These are phyloP conservation scores for Ectropis crepuscularia DNA, from an alignment of 2,888 invertebrate genomes.

Conservation along the genomic window DNA sequence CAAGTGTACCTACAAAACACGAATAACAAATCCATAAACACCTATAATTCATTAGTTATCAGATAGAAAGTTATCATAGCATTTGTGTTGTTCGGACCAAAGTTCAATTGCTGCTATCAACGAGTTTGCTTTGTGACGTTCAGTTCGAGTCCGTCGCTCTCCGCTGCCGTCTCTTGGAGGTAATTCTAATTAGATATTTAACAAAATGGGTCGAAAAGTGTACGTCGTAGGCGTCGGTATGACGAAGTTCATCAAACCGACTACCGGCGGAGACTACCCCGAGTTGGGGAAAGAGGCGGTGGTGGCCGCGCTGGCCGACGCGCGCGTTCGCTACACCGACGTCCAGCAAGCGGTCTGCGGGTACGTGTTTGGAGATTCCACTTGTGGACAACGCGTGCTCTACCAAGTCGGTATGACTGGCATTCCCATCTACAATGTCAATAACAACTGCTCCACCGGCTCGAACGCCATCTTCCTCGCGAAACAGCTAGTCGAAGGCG, in stretches of 20 bases:
- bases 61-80: constrained; percentile 30
- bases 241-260: constrained; percentile 99
- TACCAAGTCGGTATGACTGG: constrained; percentile 98
- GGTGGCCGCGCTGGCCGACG: constrained; percentile 93
- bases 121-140: constrained; percentile 43
- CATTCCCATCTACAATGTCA: constrained; percentile 98
- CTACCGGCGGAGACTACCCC: constrained; percentile 95
- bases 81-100: constrained; percentile 39
- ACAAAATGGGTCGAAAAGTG: constrained; percentile 85
- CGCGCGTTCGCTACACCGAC: constrained; percentile 89
- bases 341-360: constrained; percentile 96
- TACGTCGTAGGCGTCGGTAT: constrained; percentile 98
- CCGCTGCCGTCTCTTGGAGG: constrained; percentile 52
- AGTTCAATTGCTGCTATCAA: constrained; percentile 41
- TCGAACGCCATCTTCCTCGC: constrained; percentile 95
- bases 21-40: background rate
- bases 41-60: constrained; percentile 18
- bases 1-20: background rate
- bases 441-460: constrained; percentile 99
- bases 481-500: constrained; percentile 96
- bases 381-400: constrained; percentile 96
- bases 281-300: constrained; percentile 98
- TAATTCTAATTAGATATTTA: constrained; percentile 21
- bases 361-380: constrained; percentile 98
- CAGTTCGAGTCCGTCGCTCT: constrained; percentile 54